These are phyloP conservation scores for Aphelenchoides fujianensis DNA, from an alignment of 1,140 invertebrate species.

Conservation along the genomic window DNA sequence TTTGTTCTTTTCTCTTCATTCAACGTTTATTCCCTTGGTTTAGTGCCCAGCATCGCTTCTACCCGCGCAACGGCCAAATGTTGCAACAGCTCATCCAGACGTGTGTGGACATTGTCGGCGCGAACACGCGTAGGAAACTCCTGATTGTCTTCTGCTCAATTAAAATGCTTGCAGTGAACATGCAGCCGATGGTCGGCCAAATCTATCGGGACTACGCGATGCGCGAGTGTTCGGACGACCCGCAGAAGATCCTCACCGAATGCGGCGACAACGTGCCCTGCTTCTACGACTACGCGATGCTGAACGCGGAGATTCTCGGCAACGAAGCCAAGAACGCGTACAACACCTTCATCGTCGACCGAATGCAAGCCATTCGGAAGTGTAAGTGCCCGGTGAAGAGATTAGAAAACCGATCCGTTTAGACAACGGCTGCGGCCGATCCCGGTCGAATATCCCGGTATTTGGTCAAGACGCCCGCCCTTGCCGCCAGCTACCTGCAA, in stretches of 20 bases:
- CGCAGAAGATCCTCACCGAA: slow-evolving; percentile 49
- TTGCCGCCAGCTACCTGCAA: slow-evolving; percentile 56
- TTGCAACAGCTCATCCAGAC: slow-evolving; percentile 42
- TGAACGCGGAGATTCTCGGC: slow-evolving; percentile 59
- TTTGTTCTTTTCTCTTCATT: slow-evolving; percentile 26
- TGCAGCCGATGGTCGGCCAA: slow-evolving; percentile 53
- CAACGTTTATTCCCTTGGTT: slow-evolving; percentile 36
- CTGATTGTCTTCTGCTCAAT: neutral
- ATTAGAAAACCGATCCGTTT: slow-evolving; percentile 33
- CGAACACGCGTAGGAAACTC: slow-evolving; percentile 29
- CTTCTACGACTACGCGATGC: slow-evolving; percentile 54
- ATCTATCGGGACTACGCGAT: slow-evolving; percentile 51
- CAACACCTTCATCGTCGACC: slow-evolving; percentile 50
- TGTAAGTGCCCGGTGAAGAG: slow-evolving; percentile 37
- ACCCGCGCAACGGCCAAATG: slow-evolving; percentile 35
- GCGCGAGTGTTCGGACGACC: slow-evolving; percentile 58
- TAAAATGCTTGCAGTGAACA: slow-evolving; percentile 41
- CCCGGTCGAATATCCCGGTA: slow-evolving; percentile 62
- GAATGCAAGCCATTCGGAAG: slow-evolving; percentile 52
- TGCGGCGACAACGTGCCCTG: slow-evolving; percentile 61
- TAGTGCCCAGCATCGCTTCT: slow-evolving; percentile 45
- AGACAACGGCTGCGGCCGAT: slow-evolving; percentile 63
- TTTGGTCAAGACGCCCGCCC: slow-evolving; percentile 56
- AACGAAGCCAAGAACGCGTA: slow-evolving; percentile 53
- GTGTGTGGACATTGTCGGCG: slow-evolving; percentile 40